Evolutionary conservation across 2,113 vertebrate genomes (phyloP), one percentile per base, ranked within the genome.

Genomic region (Asarcornis scutulata): DNA sequence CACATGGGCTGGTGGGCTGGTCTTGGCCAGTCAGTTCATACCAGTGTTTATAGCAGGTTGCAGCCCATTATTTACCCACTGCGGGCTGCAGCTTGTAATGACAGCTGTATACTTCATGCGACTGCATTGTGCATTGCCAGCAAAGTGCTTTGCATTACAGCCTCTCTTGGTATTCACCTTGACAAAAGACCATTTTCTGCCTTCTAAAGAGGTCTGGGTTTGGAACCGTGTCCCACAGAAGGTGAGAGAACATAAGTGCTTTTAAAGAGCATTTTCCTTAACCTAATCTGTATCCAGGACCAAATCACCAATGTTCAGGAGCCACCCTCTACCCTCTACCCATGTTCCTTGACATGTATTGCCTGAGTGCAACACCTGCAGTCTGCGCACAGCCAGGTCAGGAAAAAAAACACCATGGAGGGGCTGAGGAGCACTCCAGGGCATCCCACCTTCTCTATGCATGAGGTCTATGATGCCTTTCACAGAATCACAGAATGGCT

Each of bases 271-370:
- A 7, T 13, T 48, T 84, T 53, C 44, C 12, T 40, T 69, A 32
- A 53, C 14, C 10, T 69, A 64, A 53, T 5, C 22, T 48, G 32
- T 64, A 59, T 25, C 2, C 1, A 38, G 50, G 26, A 69, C 25
- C 8, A 40, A 64, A 53, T 17, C 9, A 69, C 25, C 11, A 5
- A 2, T 36, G 29, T 22, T 50, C 4, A 2, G 31, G 21, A 42
- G 18, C 40, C 40, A 40, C 40, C 40, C 40, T 40, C 40, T 40
- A 40, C 40, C 40, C 40, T 40, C 40, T 40, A 13, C 40, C 40
- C 40, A 40, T 14, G 27, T 12, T 71, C 13, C 73, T 84, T 58
- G 50, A 59, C 2, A 0, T 0, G 0, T 36, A 22, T 58, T 31
- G 27, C 32, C 48, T 10, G 25, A 31, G 40, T 20, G 60, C 17